Evolutionary conservation across 1,140 invertebrate species (phyloP), one percentile per base, ranked within the genome.

Genomic region (Polypedilum vanderplanki): DNA sequence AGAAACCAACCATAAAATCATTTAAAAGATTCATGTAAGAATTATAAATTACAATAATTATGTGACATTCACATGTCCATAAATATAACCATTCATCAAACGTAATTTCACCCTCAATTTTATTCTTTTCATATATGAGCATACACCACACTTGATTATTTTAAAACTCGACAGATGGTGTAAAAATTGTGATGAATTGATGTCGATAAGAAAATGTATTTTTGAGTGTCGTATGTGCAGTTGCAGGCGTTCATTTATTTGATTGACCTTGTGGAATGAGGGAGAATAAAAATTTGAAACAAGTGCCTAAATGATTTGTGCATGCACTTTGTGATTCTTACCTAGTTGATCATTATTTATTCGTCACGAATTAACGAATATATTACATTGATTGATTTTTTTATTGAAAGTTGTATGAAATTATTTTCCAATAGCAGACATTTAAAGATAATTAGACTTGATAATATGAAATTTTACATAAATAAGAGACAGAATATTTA

Each of bases 11-110:
- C 46, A 57, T 57, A n/a, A 57, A 57, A 57, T 15, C 46, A n/a
- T 15, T 57, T 57, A 15, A 57, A 57, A 57, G 46, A 46, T 46
- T 46, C 41, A 46, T 46, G 41, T 46, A 3, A 15, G n/a, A n/a
- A n/a, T 57, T 57, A 57, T 57, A n/a, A 57, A 57, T 57, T 57
- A 57, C 46, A 57, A n/a, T 57, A 57, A 57, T 33, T 33, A 33
- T 57, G 7, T 57, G 41, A 57, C 12, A 0, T n/a, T 57, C 46
- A 57, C 15, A 57, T 57, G 46, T n/a, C 46, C 46, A 57, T 12
- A 4, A n/a, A 57, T 57, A 46, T 46, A 46, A 4, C 8, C 4
- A 57, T 57, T 57, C n/a, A 33, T 57, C 12, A 15, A 57, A 57
- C 4, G 46, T 57, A n/a, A 57, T 57, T n/a, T 57, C 46, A 57